Percentiles rank a stretch among this genome's conserved stretches.
These are phyloP conservation scores for Drosophila auraria DNA, from an alignment of 1,140 invertebrate genomes.

Conservation along the genomic window DNA sequence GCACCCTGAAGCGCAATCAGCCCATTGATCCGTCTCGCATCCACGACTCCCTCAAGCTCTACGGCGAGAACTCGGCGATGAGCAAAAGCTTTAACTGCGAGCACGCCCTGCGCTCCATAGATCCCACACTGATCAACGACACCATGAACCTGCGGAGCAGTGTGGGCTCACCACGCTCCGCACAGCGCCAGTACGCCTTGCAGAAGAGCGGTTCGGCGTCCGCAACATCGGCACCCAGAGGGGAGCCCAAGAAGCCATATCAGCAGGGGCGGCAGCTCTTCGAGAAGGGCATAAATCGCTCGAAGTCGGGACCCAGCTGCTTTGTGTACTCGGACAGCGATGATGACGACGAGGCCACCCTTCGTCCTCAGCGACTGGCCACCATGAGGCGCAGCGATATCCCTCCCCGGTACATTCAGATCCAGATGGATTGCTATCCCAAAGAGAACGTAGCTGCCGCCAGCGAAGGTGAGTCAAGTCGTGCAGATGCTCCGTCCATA, in stretches of 20 bases:
- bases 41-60: constrained; percentile 85
- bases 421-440: constrained; percentile 84
- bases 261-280: constrained; percentile 74
- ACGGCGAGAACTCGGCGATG: constrained; percentile 83
- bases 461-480: constrained; percentile 74
- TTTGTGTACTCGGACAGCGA: constrained; percentile 85
- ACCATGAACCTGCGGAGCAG: constrained; percentile 73
- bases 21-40: constrained; percentile 86
- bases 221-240: constrained; percentile 50
- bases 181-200: constrained; percentile 76
- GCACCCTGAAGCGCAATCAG: constrained; percentile 85
- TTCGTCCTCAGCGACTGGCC: constrained; percentile 59
- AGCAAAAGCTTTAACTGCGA: constrained; percentile 85
- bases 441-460: constrained; percentile 54
- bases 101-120: constrained; percentile 77
- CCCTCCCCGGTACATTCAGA: constrained; percentile 75
- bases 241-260: constrained; percentile 56
- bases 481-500: constrained; percentile 73
- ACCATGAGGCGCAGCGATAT: constrained; percentile 78
- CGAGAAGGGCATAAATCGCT: constrained; percentile 87
- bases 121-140: constrained; percentile 80
- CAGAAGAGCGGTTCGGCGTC: constrained; percentile 85
- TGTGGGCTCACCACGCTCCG: constrained; percentile 59
- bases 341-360: constrained; percentile 70
- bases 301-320: constrained; percentile 90